Evolutionary conservation across 2,113 vertebrate species (phyloP).

Genomic region (Butorides virescens): DNA sequence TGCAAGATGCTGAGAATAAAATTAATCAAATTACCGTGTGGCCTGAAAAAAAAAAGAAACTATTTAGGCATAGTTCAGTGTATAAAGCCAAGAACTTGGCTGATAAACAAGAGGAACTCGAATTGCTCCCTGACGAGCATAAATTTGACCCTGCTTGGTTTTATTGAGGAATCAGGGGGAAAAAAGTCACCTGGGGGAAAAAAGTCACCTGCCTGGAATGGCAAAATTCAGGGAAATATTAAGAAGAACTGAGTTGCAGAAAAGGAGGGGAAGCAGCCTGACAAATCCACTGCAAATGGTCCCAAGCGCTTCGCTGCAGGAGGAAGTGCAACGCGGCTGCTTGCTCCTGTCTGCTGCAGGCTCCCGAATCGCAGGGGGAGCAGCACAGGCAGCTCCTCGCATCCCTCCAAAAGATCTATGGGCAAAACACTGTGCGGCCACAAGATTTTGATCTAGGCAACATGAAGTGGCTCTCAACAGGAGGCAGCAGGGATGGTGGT

Average conservation of each 20-base stretch:
- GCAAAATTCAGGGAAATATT: not conserved
- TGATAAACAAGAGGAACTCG: not conserved
- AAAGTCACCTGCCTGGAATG: not conserved
- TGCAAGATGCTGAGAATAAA: not conserved
- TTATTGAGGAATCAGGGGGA: not conserved
- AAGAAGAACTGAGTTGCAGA: not conserved
- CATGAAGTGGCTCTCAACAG: not conserved
- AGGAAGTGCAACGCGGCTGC: not conserved
- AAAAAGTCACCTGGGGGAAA: not conserved
- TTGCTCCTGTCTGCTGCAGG: not conserved
- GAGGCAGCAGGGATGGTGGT: not conserved
- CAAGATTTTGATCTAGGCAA: no score
- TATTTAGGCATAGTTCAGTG: not conserved
- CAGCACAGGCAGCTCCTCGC: rapidly evolving
- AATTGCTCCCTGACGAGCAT: not conserved
- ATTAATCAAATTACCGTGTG: not conserved
- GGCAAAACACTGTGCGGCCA: not conserved
- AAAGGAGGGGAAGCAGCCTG: not conserved
- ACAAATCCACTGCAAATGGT: not conserved
- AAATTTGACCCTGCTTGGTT: not conserved
- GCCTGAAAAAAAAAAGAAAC: not conserved
- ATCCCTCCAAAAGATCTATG: not conserved
- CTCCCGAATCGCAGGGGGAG: rapidly evolving
- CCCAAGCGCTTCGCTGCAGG: not conserved
- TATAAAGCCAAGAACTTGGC: not conserved